These are phyloP conservation scores for Tichodroma muraria DNA, from an alignment of 2,113 vertebrate genomes.

Conservation along the genomic window DNA sequence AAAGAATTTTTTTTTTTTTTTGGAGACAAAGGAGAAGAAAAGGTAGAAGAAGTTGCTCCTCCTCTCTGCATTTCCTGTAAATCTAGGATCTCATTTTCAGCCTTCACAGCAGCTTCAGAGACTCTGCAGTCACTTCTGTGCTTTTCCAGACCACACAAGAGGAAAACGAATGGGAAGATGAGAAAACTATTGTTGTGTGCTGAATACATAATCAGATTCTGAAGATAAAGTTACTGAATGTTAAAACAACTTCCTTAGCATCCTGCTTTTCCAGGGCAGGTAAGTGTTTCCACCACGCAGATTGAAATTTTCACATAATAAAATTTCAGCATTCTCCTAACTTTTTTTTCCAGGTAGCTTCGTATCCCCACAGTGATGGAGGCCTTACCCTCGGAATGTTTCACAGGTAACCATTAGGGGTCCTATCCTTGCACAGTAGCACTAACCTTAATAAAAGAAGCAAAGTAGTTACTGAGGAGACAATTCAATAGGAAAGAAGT, in stretches of 20 bases:
- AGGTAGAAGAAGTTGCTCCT: neutral
- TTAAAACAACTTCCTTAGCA: neutral
- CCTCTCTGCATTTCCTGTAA: neutral
- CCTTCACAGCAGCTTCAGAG: neutral
- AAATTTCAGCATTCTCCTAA: neutral
- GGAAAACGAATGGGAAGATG: neutral
- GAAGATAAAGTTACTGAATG: neutral
- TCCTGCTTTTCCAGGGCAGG: neutral
- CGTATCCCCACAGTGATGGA: neutral
- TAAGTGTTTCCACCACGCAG: neutral
- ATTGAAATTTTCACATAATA: neutral
- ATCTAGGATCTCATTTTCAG: neutral
- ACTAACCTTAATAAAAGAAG: neutral
- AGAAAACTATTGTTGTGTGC: neutral
- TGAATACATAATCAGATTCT: neutral
- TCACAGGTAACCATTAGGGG: neutral
- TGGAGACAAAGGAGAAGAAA: neutral
- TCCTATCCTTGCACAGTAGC: neutral
- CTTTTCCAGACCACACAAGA: slow-evolving; percentile 14
- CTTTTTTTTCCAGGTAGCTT: neutral
- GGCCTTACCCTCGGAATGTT: neutral
- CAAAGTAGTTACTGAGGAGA: neutral
- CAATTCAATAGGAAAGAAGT: neutral
- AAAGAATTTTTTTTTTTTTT: neutral
- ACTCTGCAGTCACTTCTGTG: neutral